Base-by-base conservation (phyloP, 2,797 vertebrate species). In the Erpetoichthys calabaricus region DNA sequence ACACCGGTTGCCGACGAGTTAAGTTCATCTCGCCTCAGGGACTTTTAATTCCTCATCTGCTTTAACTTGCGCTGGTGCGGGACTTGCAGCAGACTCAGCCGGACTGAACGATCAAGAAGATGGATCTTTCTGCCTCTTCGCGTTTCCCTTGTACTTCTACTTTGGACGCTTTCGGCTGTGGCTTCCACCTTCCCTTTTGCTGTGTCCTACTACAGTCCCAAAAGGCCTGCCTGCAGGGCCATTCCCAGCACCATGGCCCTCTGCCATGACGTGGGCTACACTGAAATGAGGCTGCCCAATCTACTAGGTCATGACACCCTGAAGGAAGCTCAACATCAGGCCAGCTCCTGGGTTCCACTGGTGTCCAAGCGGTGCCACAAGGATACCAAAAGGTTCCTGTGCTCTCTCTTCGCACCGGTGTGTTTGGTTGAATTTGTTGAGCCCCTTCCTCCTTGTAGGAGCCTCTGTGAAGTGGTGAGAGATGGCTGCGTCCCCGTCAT, bases 331-430 rank as follows among this genome's bases (percentile, higher is more conserved):
- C 78, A 86, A 70, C 86, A 85, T 68, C 86, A 88, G 68, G 84
- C 84, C 2, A 80, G 75, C 8, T 72, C 85, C 57, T 90, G 88
- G 86, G 73, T 84, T 62, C 85, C 86, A 0, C 79, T 90, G 25
- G 45, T 90, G 61, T 77, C 73, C 65, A 90, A 88, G 60, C 76
- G 72, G 57, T 88, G 86, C 67, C 88, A 89, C 71, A 60, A 59
- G 8, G 85, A 90, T 70, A 85, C 85, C 53, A 82, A 80, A 66
- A 86, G 80, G 74, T 89, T 89, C 65, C 73, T 90, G 58, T 90
- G 86, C 72, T 86, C 86, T 4, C 79, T 89, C 8, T 89, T 88
- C 43, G 83, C 85, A 3, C 86, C 86, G 7, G 85, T 87, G 60
- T 90, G 87, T 52, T 62, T 87, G 8, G 73, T 75, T 52, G 84